Evolutionary conservation across 1,140 invertebrate genomes (phyloP).

Genomic region (Plutomurus gul): DNA sequence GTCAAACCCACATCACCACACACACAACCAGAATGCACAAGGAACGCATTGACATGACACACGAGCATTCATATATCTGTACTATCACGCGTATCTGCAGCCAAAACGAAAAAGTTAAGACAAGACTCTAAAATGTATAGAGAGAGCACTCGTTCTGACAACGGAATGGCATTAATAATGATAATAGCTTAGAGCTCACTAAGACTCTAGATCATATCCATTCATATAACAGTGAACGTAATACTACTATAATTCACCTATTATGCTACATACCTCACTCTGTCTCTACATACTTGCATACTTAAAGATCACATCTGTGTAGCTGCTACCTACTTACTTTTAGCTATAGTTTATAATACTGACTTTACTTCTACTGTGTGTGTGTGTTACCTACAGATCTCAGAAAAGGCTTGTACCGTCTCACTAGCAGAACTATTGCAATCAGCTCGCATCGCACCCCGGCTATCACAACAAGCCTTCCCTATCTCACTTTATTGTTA

Average conservation of each 20-base stretch:
- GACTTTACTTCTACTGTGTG: too few relatives aligned
- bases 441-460: too few relatives aligned
- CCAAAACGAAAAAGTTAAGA: conserved; percentile 6
- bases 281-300: too few relatives aligned
- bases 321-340: too few relatives aligned
- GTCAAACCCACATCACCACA: neutral
- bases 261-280: neutral
- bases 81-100: neutral
- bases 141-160: conserved; percentile 11
- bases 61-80: neutral
- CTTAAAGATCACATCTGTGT: too few relatives aligned
- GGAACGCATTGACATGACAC: neutral
- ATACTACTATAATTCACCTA: neutral
- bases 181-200: conserved; percentile 14
- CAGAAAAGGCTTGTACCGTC: neutral
- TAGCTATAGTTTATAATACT: too few relatives aligned
- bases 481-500: conserved; percentile 8
- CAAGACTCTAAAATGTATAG: neutral
- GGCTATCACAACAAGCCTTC: neutral
- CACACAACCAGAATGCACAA: neutral
- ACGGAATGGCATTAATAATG: conserved; percentile 25
- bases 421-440: neutral
- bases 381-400: neutral
- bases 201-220: neutral
- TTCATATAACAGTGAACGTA: neutral